Conservation (phyloP, 2,797 vertebrate species). For the Pelodytes ibericus region DNA sequence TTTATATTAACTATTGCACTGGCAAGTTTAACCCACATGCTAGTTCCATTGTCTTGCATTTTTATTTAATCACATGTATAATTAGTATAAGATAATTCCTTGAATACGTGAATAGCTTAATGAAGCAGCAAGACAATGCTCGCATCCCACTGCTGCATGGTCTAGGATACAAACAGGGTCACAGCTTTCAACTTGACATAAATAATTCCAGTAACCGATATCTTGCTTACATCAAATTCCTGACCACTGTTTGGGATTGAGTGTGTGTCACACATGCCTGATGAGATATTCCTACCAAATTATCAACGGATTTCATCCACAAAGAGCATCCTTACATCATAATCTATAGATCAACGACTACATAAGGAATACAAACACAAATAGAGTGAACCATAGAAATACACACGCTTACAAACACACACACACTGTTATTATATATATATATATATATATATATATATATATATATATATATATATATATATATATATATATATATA, state of each 20-base stretch:
- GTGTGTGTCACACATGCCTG: conserved; percentile 26
- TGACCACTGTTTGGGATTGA: conserved; percentile 9
- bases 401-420: neutral
- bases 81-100: neutral
- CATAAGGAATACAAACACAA: neutral
- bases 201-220: conserved; percentile 12
- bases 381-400: neutral
- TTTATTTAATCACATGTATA: neutral
- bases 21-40: neutral
- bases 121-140: conserved; percentile 3
- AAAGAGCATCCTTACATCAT: conserved; percentile 7
- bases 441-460: neutral
- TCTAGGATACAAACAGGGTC: conserved; percentile 6
- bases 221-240: conserved; percentile 8
- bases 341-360: neutral
- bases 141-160: neutral
- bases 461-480: conserved; percentile 11
- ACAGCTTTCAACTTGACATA: conserved; percentile 14
- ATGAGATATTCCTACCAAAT: conserved; percentile 21
- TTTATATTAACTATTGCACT: neutral
- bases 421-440: neutral
- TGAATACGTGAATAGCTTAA: neutral
- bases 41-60: neutral
- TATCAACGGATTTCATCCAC: conserved; percentile 9
- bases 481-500: conserved; percentile 49